Base-by-base conservation (phyloP, 2,888 invertebrate species). In the Ectobius pallidus region DNA sequence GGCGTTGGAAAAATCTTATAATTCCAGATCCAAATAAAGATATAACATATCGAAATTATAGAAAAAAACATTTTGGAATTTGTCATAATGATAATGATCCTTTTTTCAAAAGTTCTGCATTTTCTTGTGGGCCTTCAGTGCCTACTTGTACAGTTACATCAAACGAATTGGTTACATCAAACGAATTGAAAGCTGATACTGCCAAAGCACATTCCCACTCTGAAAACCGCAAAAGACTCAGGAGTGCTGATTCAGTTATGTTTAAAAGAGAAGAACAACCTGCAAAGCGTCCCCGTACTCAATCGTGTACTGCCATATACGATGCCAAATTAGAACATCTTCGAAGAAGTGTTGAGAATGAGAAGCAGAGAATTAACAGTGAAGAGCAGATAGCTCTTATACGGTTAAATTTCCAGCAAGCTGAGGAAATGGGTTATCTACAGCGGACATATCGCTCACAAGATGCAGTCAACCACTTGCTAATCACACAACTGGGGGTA, bases 11-110 rank as follows among this genome's bases (percentile, higher is more conserved):
- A 67, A 74, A 74, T 46, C 42, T 75, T 46, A 63, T 69, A 3
- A 72, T 74, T 42, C 75, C 75, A 27, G 68, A 75, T 55, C 75
- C 75, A 9, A 74, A 74, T 25, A 32, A 65, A 65, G 61, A 75
- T 69, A 49, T 75, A 16, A 75, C 74, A n/a, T 71, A 61, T 39
- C 52, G 1, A 46, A 46, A n/a, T 7, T 65, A 30, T 44, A 65
- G 30, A 55, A 1, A 14, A 16, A 16, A 9, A 34, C 34, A 34
- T 34, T n/a, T n/a, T n/a, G n/a, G n/a, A 11, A 52, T 52, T 22
- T 14, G 11, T 22, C 22, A 52, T 14, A 52, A 52, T 25, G 52
- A 14, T 22, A 46, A 9, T n/a, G 25, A 52, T n/a, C n/a, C n/a
- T n/a, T n/a, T n/a, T n/a, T n/a, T n/a, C n/a, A n/a, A n/a, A n/a